Evolutionary conservation across 2,113 vertebrate genomes (phyloP).

Genomic region (Pachyramphus minor): DNA sequence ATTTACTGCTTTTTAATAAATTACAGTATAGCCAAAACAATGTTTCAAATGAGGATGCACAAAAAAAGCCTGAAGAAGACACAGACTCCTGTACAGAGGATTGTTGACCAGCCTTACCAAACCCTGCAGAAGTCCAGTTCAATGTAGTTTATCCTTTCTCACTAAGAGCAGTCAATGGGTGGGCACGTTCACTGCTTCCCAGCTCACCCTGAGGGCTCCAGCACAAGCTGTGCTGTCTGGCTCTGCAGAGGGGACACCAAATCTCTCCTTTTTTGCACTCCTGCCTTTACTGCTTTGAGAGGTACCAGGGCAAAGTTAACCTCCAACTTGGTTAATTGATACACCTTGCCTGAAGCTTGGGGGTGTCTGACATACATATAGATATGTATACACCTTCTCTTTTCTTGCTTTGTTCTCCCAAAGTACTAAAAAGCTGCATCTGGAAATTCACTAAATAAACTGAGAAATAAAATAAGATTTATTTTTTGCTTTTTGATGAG

Average conservation of each 20-base stretch:
- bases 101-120: background rate
- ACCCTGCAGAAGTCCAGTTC: background rate
- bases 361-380: too few relatives aligned
- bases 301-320: fast-evolving
- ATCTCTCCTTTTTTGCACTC: background rate
- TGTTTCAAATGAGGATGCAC: background rate
- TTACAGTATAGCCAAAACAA: background rate
- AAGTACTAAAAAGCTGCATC: background rate
- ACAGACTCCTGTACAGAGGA: background rate
- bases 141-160: fast-evolving
- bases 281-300: background rate
- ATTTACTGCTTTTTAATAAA: background rate
- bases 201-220: background rate
- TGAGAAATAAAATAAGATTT: background rate
- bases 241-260: background rate
- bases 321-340: background rate
- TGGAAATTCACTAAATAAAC: background rate
- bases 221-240: background rate
- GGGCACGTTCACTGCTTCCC: background rate
- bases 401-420: background rate
- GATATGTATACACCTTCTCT: background rate
- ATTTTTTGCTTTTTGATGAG: background rate
- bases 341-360: background rate
- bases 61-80: background rate
- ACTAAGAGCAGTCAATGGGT: background rate